Base-by-base conservation (phyloP, 2,797 vertebrate species). In the Argentina silus region DNA sequence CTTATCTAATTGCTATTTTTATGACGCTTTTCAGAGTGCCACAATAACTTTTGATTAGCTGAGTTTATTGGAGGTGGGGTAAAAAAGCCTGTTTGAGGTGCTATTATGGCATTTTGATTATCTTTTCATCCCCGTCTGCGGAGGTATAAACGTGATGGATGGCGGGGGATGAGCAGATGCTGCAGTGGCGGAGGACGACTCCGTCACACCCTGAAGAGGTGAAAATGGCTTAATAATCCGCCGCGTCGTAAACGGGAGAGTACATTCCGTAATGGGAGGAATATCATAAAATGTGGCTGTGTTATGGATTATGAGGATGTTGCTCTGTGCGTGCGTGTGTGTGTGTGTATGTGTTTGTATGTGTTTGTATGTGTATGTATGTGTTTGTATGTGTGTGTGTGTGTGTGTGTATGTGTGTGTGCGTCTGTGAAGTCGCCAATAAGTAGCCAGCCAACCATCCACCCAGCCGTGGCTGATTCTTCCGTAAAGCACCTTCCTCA, bases 1-100 rank as follows among this genome's bases (percentile, higher is more conserved):
- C 81, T 85, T 87, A 85, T 84, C 89, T 92, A 92, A 93, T 93
- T 92, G 91, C 87, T 80, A 69, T 88, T 92, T 93, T 93, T 93
- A 93, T 82, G 85, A 73, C 27, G 44, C 83, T 88, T 92, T 89
- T 90, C 89, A 80, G 85, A 85, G 88, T 81, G 83, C 86, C 81
- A 93, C 89, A 89, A 91, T 93, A 90, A 93, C 90, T 87, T 93
- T 93, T 94, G 91, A 94, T 94, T 90, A 91, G 88, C 81, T 80
- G 72, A 87, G 83, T 92, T 93, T 92, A 93, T 87, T 88, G 81
- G 74, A 76, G 78, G 81, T 77, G 50, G 45, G 70, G 69, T 36
- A 15, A 47, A 83, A 82, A 77, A 55, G 70, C 74, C 76, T 80
- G 88, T 88, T 88, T 84, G 83, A 87, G 75, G 74, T 66, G 67